Conservation (phyloP, 2,113 vertebrate species). For the Galbula dea region DNA sequence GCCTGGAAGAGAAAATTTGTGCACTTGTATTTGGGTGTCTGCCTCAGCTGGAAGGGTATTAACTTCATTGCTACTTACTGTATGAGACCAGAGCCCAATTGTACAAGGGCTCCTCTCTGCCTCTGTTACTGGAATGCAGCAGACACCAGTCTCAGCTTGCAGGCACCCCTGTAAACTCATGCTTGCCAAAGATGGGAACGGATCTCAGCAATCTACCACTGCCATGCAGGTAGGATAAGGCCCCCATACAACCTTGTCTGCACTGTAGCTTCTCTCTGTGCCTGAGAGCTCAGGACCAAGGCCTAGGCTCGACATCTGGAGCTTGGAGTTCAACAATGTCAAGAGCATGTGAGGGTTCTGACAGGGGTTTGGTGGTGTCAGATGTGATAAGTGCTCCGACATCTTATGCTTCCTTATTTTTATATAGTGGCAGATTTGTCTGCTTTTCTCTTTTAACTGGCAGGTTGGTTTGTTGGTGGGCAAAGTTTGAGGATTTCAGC, state of each 20-base stretch:
- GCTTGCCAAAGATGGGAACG: not conserved
- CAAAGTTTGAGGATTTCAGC: not conserved
- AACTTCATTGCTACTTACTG: not conserved
- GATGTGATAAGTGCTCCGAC: not conserved
- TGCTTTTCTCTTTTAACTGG: not conserved
- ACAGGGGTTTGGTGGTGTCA: not conserved
- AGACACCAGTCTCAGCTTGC: not conserved
- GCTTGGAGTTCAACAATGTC: not conserved
- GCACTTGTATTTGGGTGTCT: not conserved
- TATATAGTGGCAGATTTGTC: not conserved
- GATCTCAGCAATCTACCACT: not conserved
- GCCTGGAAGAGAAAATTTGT: not conserved
- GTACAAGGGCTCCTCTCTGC: not conserved
- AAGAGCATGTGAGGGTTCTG: not conserved
- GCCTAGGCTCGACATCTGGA: not conserved
- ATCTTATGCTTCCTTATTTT: not conserved
- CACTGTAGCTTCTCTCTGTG: fast-evolving
- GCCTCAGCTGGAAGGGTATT: not conserved
- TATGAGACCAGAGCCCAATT: not conserved
- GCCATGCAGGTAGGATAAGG: not conserved
- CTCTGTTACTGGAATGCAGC: not conserved
- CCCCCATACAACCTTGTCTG: not conserved
- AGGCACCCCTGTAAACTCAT: not conserved
- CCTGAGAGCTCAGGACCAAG: not conserved
- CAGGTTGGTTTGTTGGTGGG: not conserved